Base-by-base conservation (phyloP, 1,140 invertebrate genomes). In the Cydia strobilella region DNA sequence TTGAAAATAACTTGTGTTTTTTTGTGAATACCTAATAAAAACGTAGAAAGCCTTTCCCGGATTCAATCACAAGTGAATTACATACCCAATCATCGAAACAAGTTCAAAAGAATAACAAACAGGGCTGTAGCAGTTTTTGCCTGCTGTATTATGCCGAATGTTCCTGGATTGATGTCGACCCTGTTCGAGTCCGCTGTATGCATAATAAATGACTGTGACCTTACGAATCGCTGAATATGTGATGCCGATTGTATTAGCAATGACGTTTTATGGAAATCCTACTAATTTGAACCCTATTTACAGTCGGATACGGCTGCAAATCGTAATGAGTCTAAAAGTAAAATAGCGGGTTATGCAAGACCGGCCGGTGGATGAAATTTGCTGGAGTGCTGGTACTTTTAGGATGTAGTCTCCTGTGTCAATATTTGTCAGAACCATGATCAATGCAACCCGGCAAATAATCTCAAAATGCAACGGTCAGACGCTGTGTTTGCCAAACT, bases 151-250 rank as follows among this genome's bases (percentile, higher is more conserved):
- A 82, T 79, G 76, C 77, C 76, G 59, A 78, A 77, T 79, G 81
- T 84, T 77, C 77, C 74, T 75, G 82, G 84, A 86, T 85, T 87
- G 87, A 85, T 87, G 86, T 77, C 74, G 80, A 83, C 79, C 80
- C 79, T 73, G 80, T 79, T 78, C 77, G 81, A 80, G 79, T 81
- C 81, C 80, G 80, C 75, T 74, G 78, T 78, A 86, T 88, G 84
- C 84, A 87, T 87, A 84, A 88, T 84, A 84, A 80, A 88, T 88
- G 31, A 18, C 27, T 69, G 84, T 83, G 82, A 88, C 85, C 86
- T 86, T 83, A 82, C 77, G 66, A 84, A 78, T 79, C 79, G 76
- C 80, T 80, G 82, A 83, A 83, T 80, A 79, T 83, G 79, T 78
- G 76, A 84, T 75, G 77, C 73, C 76, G 76, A 80, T 77, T 78